Evolutionary conservation across 1,140 invertebrate genomes (phyloP), one percentile per base, ranked within the genome.

Genomic region (Euborellia annulipes): DNA sequence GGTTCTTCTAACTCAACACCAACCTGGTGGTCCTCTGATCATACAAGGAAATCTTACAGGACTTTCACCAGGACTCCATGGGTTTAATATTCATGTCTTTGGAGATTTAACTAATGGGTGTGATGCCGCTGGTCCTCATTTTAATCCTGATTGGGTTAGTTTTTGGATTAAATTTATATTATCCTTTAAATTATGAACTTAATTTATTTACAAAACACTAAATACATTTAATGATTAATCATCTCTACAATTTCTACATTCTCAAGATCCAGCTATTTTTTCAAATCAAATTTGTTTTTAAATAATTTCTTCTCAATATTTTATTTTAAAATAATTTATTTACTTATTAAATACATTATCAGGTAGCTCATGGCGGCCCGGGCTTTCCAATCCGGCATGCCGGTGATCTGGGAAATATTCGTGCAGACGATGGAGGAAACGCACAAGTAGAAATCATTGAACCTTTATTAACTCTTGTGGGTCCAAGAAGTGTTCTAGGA

Each of bases 81-180:
- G 82, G 0, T 76, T 86, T 50, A 84, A 86, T 57, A 69, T 86
- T 17, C 82, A 86, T 58, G 62, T 75, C 46, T 76, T 68, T 53
- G 83, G 82, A 0, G 77, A 84, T 54, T 55, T 72, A n/a, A 69
- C 68, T 22, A 70, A 79, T 49, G 76, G 72, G 51, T 71, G 67
- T 48, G 63, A 62, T 22, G 63, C 67, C 0, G 62, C 66, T 0
- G 67, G 66, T 22, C 55, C 60, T 17, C 70, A 72, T 50, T 69
- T 59, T 44, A 66, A 66, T 43, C 64, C 64, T 0, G 55, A 49
- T 42, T 49, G 54, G 44, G 63, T 65, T 45, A 54, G 53, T 18
- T 40, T 3, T 40, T 21, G n/a, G n/a, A n/a, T n/a, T n/a, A n/a
- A n/a, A n/a, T n/a, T n/a, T n/a, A n/a, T n/a, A n/a, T n/a, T n/a